Evolutionary conservation across 1,140 invertebrate species (phyloP).

Genomic region (Nasonia giraulti): DNA sequence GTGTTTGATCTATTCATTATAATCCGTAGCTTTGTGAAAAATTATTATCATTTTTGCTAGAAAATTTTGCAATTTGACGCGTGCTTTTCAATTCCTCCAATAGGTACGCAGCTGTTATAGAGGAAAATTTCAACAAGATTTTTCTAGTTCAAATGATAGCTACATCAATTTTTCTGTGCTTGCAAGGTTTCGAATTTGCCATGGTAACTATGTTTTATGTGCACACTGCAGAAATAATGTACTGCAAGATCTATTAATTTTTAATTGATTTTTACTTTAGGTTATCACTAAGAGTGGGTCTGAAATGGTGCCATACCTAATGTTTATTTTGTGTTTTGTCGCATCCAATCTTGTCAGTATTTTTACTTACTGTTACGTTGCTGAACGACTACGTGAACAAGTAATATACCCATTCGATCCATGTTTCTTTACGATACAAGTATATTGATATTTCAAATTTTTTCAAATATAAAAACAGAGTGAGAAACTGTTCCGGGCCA

Average conservation of each 20-base stretch:
- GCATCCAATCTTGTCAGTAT: background rate
- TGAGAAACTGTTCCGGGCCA: background rate
- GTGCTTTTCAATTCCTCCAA: background rate
- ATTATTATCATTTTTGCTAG: no score
- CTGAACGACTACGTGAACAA: conserved; percentile 23
- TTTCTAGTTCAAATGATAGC: conserved; percentile 37
- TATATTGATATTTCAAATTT: background rate
- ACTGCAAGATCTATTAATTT: background rate
- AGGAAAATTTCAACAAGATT: conserved; percentile 38
- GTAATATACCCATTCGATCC: background rate
- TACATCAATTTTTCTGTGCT: conserved; percentile 18
- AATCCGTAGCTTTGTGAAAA: background rate
- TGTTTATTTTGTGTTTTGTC: background rate
- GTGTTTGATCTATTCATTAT: no score
- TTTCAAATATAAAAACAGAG: background rate
- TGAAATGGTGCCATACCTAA: background rate
- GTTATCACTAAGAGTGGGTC: background rate
- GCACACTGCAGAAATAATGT: background rate
- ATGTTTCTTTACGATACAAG: background rate
- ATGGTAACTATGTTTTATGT: conserved; percentile 20
- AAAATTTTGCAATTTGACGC: no score
- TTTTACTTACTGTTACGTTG: conserved; percentile 39
- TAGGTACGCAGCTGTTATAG: conserved; percentile 24
- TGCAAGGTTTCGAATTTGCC: conserved; percentile 39
- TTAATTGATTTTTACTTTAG: background rate